A percentile compares a stretch with the other conserved stretches of the same genome.
These are phyloP conservation scores for Saccostrea cuccullata DNA, from an alignment of 1,140 invertebrate genomes.

Conservation along the genomic window DNA sequence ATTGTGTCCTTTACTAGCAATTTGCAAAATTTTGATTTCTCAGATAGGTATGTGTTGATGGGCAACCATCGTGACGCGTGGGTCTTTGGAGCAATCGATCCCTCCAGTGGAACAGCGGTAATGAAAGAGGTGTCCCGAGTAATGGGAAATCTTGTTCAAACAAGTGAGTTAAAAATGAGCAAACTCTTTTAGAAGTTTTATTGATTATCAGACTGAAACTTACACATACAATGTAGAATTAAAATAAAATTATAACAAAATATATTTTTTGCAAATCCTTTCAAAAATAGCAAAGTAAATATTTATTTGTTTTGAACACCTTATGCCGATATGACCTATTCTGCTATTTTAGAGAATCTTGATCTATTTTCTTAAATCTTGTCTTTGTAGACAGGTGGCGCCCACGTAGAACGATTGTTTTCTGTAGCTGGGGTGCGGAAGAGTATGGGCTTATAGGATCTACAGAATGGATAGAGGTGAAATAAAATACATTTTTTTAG, in stretches of 20 bases:
- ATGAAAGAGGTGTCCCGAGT: conserved; percentile 81
- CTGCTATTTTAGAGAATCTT: too few relatives aligned
- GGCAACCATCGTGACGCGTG: conserved; percentile 84
- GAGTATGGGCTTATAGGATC: conserved; percentile 71
- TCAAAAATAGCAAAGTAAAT: too few relatives aligned
- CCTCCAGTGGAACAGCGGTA: conserved; percentile 81
- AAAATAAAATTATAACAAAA: too few relatives aligned
- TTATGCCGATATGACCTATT: too few relatives aligned
- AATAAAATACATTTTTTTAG: neutral
- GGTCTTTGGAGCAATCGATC: conserved; percentile 82
- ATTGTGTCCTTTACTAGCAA: too few relatives aligned
- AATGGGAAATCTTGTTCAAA: conserved; percentile 77
- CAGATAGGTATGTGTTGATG: conserved; percentile 82
- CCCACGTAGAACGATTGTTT: conserved; percentile 70
- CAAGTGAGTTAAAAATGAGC: conserved; percentile 63
- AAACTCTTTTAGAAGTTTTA: too few relatives aligned
- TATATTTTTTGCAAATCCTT: too few relatives aligned
- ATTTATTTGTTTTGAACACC: too few relatives aligned
- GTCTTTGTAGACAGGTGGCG: conserved; percentile 63
- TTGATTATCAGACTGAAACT: too few relatives aligned
- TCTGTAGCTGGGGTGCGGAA: conserved; percentile 74
- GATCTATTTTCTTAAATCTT: neutral
- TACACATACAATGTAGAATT: too few relatives aligned
- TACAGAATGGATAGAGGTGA: conserved; percentile 72
- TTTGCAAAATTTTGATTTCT: too few relatives aligned